phyloP scores from a whole-genome alignment of 2,888 invertebrate genomes.

The Cremastinae sp. region DNA sequence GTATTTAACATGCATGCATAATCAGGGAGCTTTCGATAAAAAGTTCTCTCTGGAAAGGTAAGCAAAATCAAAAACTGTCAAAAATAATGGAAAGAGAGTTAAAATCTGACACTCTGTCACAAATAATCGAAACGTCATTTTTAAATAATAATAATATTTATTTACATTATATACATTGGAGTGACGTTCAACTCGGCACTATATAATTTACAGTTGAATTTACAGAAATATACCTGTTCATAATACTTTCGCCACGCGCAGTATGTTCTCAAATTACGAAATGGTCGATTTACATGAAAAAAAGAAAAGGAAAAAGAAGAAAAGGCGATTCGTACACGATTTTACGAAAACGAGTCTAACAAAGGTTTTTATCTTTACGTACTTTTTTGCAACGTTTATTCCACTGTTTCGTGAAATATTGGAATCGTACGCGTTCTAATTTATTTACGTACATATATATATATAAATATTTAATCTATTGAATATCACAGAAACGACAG shows the following conservation, averaged over 20 bases:
- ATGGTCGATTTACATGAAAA: neutral
- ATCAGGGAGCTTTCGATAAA: too few species aligned
- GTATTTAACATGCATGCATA: too few species aligned
- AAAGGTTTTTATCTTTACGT: too few species aligned
- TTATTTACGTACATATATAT: neutral
- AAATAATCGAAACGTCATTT: conserved; percentile 7
- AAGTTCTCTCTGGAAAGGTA: too few species aligned
- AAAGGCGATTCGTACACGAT: neutral
- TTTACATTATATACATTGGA: conserved; percentile 59
- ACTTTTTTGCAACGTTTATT: too few species aligned
- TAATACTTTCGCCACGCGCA: conserved; percentile 30
- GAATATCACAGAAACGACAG: conserved; percentile 62
- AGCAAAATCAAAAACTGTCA: too few species aligned
- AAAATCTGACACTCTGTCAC: neutral
- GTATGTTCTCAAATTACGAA: conserved; percentile 11
- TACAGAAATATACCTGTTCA: conserved; percentile 26
- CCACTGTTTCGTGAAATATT: too few species aligned
- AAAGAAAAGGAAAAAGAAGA: neutral
- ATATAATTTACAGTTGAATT: conserved; percentile 6
- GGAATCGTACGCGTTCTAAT: neutral
- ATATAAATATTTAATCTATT: conserved; percentile 40
- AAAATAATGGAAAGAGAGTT: too few species aligned
- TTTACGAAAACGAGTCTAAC: neutral
- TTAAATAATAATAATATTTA: conserved; percentile 62
- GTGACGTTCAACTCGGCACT: conserved; percentile 26